Conservation (phyloP, 1,140 invertebrate genomes). For the Diplogasteroides magnus region DNA sequence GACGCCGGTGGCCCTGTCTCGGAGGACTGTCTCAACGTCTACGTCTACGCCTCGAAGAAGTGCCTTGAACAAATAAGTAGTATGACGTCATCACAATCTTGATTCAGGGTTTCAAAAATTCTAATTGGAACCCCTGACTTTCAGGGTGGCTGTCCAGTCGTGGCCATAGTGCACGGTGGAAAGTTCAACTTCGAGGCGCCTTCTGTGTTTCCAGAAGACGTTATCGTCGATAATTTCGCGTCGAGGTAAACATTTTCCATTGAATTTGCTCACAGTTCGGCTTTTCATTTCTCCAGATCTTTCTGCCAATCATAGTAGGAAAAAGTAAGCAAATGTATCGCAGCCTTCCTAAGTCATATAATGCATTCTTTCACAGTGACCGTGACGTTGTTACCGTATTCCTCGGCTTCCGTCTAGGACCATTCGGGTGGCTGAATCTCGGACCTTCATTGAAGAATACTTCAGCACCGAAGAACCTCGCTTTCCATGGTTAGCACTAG, state of each 20-base stretch:
- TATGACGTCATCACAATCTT: not conserved
- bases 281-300: too few relatives aligned
- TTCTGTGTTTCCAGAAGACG: not conserved
- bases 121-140: not conserved
- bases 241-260: too few relatives aligned
- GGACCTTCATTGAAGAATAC: not conserved
- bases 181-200: not conserved
- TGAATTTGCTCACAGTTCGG: too few relatives aligned
- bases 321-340: not conserved
- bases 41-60: not conserved
- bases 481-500: slow-evolving; percentile 6
- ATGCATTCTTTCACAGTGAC: not conserved
- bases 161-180: not conserved
- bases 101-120: not conserved
- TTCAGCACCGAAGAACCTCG: slow-evolving; percentile 14
- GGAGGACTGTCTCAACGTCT: not conserved
- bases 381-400: slow-evolving; percentile 22
- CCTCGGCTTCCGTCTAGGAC: slow-evolving; percentile 21
- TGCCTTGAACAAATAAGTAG: not conserved
- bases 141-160: not conserved
- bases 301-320: too few relatives aligned
- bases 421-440: slow-evolving; percentile 14
- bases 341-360: not conserved
- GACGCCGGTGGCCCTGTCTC: not conserved
- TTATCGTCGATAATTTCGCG: not conserved